Evolutionary conservation across 2,888 invertebrate species (phyloP).

Genomic region (Deilephila elpenor): DNA sequence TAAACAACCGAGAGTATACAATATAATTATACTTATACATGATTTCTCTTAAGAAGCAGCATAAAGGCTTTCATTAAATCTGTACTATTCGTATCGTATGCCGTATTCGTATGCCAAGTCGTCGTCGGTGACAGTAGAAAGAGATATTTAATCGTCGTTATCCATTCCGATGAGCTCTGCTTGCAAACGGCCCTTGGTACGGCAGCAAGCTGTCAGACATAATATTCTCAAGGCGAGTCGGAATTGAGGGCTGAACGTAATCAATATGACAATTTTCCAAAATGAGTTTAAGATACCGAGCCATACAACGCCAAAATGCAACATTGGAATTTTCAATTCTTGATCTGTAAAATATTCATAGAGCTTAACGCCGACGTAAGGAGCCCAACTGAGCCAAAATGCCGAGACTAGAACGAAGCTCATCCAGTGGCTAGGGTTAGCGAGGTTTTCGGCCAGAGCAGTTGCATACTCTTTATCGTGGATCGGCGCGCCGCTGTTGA

Average conservation of each 20-base stretch:
- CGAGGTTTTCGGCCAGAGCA: conserved; percentile 94
- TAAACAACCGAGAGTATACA: conserved; percentile 26
- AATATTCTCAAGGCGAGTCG: conserved; percentile 94
- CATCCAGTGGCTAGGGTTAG: conserved; percentile 98
- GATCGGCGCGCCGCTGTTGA: conserved; percentile 93
- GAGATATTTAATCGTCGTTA: conserved; percentile 88
- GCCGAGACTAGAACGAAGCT: conserved; percentile 95
- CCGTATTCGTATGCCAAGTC: neutral
- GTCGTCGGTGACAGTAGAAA: neutral
- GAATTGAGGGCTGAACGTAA: conserved; percentile 96
- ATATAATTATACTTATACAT: conserved; percentile 8
- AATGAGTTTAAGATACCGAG: conserved; percentile 97
- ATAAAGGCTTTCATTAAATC: neutral
- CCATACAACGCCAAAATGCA: conserved; percentile 97
- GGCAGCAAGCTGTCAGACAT: conserved; percentile 95
- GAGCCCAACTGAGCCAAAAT: conserved; percentile 97
- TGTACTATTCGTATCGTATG: neutral
- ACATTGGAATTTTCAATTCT: conserved; percentile 89
- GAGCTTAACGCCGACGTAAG: conserved; percentile 92
- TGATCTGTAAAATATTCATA: conserved; percentile 89
- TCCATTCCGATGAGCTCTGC: conserved; percentile 94
- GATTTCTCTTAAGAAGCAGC: neutral
- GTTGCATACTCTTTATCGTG: conserved; percentile 97
- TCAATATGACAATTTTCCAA: conserved; percentile 97
- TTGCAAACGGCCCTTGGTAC: conserved; percentile 92